Percentiles rank a stretch among this genome's conserved stretches.
Conservation (phyloP, 2,888 invertebrate species). For the Pseudococcus longispinus region DNA sequence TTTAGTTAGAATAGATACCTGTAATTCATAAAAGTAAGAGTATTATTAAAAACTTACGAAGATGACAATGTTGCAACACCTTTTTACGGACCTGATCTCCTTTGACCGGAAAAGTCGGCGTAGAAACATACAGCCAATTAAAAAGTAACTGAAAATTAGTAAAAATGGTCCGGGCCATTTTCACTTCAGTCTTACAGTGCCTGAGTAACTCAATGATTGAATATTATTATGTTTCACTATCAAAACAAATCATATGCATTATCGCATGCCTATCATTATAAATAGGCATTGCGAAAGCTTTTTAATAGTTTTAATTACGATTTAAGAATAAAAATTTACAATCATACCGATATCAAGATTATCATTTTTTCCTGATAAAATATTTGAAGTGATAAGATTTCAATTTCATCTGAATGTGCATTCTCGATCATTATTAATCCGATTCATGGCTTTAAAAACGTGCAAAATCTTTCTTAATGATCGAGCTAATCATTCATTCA, state of each 20-base stretch:
- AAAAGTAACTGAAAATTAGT: slow-evolving; percentile 30
- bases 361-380: neutral
- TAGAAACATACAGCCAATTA: slow-evolving; percentile 42
- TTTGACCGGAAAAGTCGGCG: slow-evolving; percentile 44
- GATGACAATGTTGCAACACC: neutral
- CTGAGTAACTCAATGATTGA: neutral
- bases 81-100: slow-evolving; percentile 44
- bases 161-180: slow-evolving; percentile 42
- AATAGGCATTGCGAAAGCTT: neutral
- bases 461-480: neutral
- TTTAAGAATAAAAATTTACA: neutral
- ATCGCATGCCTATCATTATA: slow-evolving; percentile 14
- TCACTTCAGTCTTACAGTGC: slow-evolving; percentile 3
- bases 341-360: neutral
- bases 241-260: slow-evolving; percentile 8
- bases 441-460: neutral
- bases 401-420: neutral
- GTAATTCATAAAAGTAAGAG: neutral
- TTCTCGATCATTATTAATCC: neutral
- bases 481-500: neutral
- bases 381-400: neutral
- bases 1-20: slow-evolving; percentile 43
- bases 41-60: no score
- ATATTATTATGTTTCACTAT: slow-evolving; percentile 11
- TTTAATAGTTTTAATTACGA: slow-evolving; percentile 11